These are phyloP conservation scores for Anhinga anhinga DNA, from an alignment of 2,113 vertebrate genomes.

Conservation along the genomic window DNA sequence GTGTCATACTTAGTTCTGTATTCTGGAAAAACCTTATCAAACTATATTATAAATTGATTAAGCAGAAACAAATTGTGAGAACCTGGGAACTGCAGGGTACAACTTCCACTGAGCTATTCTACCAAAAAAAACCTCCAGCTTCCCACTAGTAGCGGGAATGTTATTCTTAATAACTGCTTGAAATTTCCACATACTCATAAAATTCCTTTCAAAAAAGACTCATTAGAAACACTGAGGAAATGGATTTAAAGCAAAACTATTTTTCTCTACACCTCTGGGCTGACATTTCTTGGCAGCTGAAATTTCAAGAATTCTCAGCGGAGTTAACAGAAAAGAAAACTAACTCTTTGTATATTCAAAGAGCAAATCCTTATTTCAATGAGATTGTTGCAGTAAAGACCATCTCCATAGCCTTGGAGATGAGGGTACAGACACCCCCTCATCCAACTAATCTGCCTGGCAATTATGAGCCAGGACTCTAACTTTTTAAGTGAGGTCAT, in stretches of 20 bases:
- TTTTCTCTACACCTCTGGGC: slow-evolving; percentile 2
- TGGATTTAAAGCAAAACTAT: slow-evolving; percentile 1
- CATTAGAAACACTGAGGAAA: not conserved
- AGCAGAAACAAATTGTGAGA: not conserved
- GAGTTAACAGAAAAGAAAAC: not conserved
- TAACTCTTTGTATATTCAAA: not conserved
- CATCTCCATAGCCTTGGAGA: not conserved
- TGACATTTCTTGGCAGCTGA: slow-evolving; percentile 23
- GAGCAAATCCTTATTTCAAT: not conserved
- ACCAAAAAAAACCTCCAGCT: not conserved
- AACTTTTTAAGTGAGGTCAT: not conserved
- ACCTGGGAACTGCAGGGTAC: not conserved
- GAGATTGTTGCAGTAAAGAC: not conserved
- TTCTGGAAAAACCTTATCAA: not conserved
- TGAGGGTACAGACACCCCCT: not conserved
- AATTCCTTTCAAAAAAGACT: not conserved
- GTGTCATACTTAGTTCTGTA: not conserved
- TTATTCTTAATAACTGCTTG: not conserved
- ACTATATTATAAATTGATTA: not conserved
- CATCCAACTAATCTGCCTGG: not conserved
- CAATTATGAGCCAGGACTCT: not conserved
- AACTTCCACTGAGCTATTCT: not conserved
- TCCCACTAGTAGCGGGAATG: not conserved
- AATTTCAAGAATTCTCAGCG: not conserved
- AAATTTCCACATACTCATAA: not conserved